A percentile compares a stretch with the other conserved stretches of the same genome.
These are phyloP conservation scores for Peromyscus eremicus DNA, from an alignment of 2,797 vertebrate genomes.

Conservation along the genomic window DNA sequence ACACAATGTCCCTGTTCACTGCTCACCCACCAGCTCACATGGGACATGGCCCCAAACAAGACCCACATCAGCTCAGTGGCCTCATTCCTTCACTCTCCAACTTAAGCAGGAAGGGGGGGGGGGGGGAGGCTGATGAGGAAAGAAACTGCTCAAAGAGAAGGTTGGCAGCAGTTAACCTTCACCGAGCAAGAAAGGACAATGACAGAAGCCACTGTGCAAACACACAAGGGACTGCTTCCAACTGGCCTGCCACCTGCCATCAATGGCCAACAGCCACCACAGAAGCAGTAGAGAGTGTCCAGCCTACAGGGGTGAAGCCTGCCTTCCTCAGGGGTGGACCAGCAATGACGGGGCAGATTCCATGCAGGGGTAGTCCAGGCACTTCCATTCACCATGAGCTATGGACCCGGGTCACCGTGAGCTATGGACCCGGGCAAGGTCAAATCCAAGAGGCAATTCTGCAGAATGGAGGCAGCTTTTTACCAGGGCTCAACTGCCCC, in stretches of 20 bases:
- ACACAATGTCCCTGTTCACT: too few relatives aligned
- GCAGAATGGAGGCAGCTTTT: neutral
- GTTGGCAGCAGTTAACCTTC: neutral
- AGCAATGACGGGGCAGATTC: neutral
- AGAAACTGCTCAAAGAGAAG: neutral
- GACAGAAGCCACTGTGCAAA: neutral
- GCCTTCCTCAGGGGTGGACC: neutral
- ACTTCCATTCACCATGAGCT: neutral
- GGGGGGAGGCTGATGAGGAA: neutral
- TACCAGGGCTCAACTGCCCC: neutral
- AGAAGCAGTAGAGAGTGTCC: neutral
- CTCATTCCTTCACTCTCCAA: neutral
- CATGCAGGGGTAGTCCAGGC: neutral
- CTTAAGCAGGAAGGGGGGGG: neutral
- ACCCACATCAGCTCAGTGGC: accelerated
- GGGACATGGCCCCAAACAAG: neutral
- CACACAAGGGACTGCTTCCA: neutral
- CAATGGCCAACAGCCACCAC: accelerated
- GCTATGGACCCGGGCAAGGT: neutral
- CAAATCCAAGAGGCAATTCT: neutral
- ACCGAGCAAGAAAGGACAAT: neutral
- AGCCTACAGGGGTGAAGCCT: neutral
- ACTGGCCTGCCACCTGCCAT: neutral
- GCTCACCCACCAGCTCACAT: neutral
- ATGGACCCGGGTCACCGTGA: neutral